Evolutionary conservation across 2,113 vertebrate species (phyloP), one percentile per base, ranked within the genome.

Genomic region (Ictalurus punctatus): DNA sequence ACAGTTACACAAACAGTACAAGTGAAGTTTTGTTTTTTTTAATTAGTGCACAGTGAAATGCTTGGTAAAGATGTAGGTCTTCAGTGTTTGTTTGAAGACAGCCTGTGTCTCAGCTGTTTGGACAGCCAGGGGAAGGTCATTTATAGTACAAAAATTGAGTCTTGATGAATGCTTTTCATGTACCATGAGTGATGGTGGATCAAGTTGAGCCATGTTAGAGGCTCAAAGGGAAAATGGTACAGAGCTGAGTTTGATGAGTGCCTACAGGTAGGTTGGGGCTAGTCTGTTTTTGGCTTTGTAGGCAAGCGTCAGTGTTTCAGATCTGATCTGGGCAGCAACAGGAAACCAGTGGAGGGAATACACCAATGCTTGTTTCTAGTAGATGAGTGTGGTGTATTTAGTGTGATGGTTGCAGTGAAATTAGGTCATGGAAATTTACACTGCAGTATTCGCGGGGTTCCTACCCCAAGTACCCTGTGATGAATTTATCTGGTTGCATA

Each of bases 371-470:
- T 71, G 12, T 73, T 37, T 73, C 69, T 37, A 37, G 16, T 37
- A 73, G 16, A 73, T 17, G n/a, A 37, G 67, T 71, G 30, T 0
- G 5, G 67, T 44, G 23, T 44, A 25, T n/a, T 59, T 59, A 79
- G 16, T 73, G 69, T 63, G 76, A 79, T 37, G 76, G 63, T 79
- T 67, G 54, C 34, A n/a, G 84, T 61, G 76, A 79, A 86, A 84
- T 84, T 10, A 71, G 27, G 78, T 86, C 69, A 86, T 88, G 61
- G 76, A 44, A 76, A 27, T 79, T 59, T 27, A 34, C 69, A 59
- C 52, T 56, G 86, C 84, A 65, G 16, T 82, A 56, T 82, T 87
- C 58, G 83, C 3, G 44, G 9, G 73, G 21, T 1, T 81, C 34
- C 17, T 59, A 34, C 34, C 14, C 44, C 4, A 54, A n/a, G 78